phyloP scores from a whole-genome alignment of 1,140 invertebrate species.

The Danaus melanippus region DNA sequence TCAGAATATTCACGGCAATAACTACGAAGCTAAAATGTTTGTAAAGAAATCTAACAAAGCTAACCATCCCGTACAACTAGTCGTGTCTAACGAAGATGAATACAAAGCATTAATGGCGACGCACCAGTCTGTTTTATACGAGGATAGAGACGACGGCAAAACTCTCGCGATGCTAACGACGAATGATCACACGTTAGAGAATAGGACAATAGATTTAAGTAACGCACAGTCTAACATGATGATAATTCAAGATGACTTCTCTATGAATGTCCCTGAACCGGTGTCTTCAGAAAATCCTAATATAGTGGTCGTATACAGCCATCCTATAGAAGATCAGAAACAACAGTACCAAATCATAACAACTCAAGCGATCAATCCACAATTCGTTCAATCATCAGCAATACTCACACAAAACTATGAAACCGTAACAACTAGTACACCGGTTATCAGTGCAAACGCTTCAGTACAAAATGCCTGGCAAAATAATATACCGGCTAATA shows the following conservation, averaged over 20 bases:
- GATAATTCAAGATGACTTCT: constrained; percentile 61
- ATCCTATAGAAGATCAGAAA: constrained; percentile 70
- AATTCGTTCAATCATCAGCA: constrained; percentile 54
- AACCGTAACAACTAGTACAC: constrained; percentile 67
- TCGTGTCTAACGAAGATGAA: constrained; percentile 67
- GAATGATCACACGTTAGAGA: constrained; percentile 30
- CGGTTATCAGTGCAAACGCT: constrained; percentile 36
- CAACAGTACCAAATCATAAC: constrained; percentile 67
- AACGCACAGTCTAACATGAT: constrained; percentile 59
- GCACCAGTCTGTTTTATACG: constrained; percentile 61
- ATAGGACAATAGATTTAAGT: constrained; percentile 41
- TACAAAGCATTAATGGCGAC: constrained; percentile 62
- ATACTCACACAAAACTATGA: constrained; percentile 72
- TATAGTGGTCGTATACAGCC: constrained; percentile 76
- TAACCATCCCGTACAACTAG: constrained; percentile 64
- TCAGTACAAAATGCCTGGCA: constrained; percentile 37
- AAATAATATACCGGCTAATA: constrained; percentile 29
- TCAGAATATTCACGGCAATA: constrained; percentile 27
- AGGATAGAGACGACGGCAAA: constrained; percentile 45
- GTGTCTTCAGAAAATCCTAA: constrained; percentile 71
- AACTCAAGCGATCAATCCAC: constrained; percentile 46
- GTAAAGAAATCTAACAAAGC: constrained; percentile 41
- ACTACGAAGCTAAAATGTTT: constrained; percentile 35
- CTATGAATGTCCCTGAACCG: constrained; percentile 56
- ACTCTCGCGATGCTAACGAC: constrained; percentile 47